phyloP scores from a whole-genome alignment of 2,113 vertebrate species.

The Daboia siamensis region DNA sequence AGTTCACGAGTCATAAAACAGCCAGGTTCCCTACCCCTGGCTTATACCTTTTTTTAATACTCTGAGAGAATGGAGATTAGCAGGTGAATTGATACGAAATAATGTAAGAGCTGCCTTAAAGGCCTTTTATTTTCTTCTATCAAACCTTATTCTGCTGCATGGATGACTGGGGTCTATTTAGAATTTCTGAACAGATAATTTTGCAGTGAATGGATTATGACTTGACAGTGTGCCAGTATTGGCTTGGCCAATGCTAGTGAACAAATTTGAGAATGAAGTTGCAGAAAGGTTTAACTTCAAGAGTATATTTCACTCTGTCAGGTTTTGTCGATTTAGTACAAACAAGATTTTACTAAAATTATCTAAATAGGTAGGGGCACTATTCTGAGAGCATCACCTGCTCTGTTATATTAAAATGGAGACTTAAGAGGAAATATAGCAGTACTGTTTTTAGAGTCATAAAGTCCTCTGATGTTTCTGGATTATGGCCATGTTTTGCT shows the following conservation, averaged over 20 bases:
- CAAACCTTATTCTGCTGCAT: not conserved
- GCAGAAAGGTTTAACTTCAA: not conserved
- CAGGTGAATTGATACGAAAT: not conserved
- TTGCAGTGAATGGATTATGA: not conserved
- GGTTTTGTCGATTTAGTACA: not conserved
- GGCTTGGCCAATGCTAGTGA: not conserved
- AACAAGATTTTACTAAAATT: not conserved
- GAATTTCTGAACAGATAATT: not conserved
- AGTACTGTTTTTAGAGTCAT: not conserved
- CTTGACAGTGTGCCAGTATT: not conserved
- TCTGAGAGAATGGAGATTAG: not conserved
- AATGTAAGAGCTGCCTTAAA: not conserved
- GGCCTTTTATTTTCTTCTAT: not conserved
- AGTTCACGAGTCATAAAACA: too few species aligned
- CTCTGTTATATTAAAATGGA: not conserved
- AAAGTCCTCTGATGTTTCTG: not conserved
- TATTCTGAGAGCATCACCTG: not conserved
- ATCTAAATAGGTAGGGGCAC: not conserved
- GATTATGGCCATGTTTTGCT: not conserved
- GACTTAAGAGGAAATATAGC: not conserved
- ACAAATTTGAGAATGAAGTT: not conserved
- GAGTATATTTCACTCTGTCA: not conserved
- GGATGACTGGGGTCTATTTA: not conserved
- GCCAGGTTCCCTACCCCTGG: not conserved
- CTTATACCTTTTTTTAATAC: not conserved